Base-by-base conservation (phyloP, 2,888 invertebrate species). In the Cephus pygmeus region DNA sequence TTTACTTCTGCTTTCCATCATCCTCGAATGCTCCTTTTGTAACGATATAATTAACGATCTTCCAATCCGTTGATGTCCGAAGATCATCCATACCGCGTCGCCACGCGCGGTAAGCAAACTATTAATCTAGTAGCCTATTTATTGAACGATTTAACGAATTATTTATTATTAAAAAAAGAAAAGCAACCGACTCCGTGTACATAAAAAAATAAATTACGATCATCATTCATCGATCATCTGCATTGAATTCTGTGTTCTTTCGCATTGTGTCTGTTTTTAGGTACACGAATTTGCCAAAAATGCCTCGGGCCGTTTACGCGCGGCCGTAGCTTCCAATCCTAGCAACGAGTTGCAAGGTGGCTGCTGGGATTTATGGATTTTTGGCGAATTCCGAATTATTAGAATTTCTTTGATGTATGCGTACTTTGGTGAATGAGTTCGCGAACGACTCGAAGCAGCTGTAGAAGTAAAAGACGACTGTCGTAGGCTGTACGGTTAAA, bases 111-210 rank as follows among this genome's bases (percentile, higher is more conserved):
- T 56, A 56, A 56, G 56, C 77, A 75, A 85, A 77, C 81, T 83
- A 83, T 84, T 86, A 84, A 85, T 86, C 81, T 87, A 87, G 86
- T 86, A 85, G 84, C 82, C 82, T 88, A 88, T 88, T 88, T 88
- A 88, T 88, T 88, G 31, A 71, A 71, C 71, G 71, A 71, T 71
- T 33, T 71, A 86, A 88, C 86, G 84, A 87, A 84, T 86, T 87
- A 87, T 87, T 87, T 88, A 88, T 87, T 87, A 84, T 85, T 79
- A 75, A 56, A 56, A 23, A 56, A 23, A 23, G 56, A 23, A 56
- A 79, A 83, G 84, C 82, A 83, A 81, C 79, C 82, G 79, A 84
- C 83, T 79, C 83, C 83, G 81, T 86, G 85, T 85, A 86, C 81
- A 85, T 84, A 85, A 33, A 35, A 34, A 36, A 35, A 71, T 83